phyloP scores from a whole-genome alignment of 2,797 vertebrate genomes.

The Anabacerthia variegaticeps region DNA sequence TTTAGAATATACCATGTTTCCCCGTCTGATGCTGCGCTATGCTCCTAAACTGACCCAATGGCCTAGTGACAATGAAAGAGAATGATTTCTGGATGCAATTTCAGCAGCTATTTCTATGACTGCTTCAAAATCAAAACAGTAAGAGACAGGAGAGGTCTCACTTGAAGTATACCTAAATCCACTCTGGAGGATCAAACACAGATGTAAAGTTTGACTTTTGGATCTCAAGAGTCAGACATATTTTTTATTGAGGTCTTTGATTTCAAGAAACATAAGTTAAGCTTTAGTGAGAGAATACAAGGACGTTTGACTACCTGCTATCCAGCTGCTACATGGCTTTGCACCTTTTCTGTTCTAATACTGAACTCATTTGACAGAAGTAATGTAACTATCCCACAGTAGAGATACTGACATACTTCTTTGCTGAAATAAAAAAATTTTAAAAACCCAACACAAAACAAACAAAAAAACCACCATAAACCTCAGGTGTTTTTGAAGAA shows the following conservation, averaged over 20 bases:
- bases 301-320: not conserved
- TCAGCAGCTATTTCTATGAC: not conserved
- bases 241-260: not conserved
- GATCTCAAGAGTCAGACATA: not conserved
- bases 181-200: not conserved
- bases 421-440: not conserved
- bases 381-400: not conserved
- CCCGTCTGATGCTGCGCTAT: not conserved
- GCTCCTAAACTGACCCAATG: not conserved
- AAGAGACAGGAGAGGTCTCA: not conserved
- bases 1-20: not conserved
- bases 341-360: not conserved
- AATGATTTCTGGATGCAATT: not conserved
- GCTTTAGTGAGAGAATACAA: not conserved
- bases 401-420: not conserved
- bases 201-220: not conserved
- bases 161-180: not conserved
- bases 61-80: not conserved
- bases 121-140: not conserved
- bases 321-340: not conserved
- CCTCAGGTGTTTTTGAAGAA: not conserved
- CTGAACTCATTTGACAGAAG: not conserved
- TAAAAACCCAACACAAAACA: rapidly evolving
- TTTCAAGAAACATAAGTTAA: not conserved
- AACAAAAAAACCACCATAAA: not conserved